Base-by-base conservation (phyloP, 2,888 invertebrate genomes). In the Drosophila ezoana region DNA sequence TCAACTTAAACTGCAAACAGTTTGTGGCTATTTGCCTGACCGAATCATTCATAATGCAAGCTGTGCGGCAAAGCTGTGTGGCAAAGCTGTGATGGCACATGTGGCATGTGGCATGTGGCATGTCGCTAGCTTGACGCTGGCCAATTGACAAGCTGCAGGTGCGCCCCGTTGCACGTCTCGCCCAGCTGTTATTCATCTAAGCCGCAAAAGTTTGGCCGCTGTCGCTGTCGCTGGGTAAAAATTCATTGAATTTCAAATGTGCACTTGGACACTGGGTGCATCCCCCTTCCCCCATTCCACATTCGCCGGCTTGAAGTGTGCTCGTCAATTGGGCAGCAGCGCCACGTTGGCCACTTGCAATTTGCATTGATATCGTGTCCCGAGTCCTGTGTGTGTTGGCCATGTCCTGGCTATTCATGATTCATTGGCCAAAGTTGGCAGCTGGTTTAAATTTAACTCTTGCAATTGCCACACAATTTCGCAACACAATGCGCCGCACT, bases 181-280 rank as follows among this genome's bases (percentile, higher is more conserved):
- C 28, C 28, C 28, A 28, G 28, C 58, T 67, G 79, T 71, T 71
- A 84, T 84, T 87, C 83, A 84, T 87, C 82, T 79, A 78, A 78
- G 72, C 79, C 78, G 58, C 76, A 75, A 54, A 67, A 68, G 63
- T 75, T 68, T 63, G 52, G 52, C 51, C 45, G 48, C 48, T 65
- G 73, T 68, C 70, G 16, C 58, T 70, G 58, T 41, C n/a, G 47
- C 71, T 81, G 75, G 81, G 88, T 88, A 86, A 89, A 89, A 90
- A 90, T 90, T 90, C 90, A 90, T 90, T 90, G 90, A 90, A 90
- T 90, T 90, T 89, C 81, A 90, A 90, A 90, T 90, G 86, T 74
- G 79, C 23, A 80, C 71, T 84, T 69, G 83, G 28, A 28, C 28
- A 28, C 8, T 28, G 28, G 8, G 2, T 28, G 28, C 2, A 23